Evolutionary conservation across 2,113 vertebrate genomes (phyloP).

Genomic region (Sceloporus undulatus): DNA sequence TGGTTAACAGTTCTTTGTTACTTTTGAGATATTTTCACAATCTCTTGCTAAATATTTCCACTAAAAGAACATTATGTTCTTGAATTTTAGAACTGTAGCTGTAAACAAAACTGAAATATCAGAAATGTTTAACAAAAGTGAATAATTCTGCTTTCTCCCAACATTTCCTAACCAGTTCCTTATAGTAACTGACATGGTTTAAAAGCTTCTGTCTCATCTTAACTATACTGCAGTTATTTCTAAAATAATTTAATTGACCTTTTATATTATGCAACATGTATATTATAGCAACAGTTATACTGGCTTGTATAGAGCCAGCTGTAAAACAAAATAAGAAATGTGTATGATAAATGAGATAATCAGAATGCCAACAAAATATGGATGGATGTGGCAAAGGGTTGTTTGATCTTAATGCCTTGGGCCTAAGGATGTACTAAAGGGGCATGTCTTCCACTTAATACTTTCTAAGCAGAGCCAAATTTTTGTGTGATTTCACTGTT

Average conservation of each 20-base stretch:
- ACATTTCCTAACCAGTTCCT: neutral
- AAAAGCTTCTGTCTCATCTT: neutral
- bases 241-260: neutral
- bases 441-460: conserved; percentile 27
- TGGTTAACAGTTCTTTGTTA: neutral
- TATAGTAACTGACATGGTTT: neutral
- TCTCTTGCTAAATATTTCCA: neutral
- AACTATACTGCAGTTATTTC: neutral
- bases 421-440: neutral
- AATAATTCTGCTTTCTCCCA: neutral
- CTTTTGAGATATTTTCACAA: neutral
- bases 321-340: neutral
- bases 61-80: neutral
- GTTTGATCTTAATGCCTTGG: neutral
- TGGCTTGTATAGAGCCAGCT: neutral
- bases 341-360: conserved; percentile 13
- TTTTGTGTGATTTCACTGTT: neutral
- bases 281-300: neutral
- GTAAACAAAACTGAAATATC: neutral
- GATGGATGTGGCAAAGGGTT: neutral
- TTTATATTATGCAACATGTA: neutral
- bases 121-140: neutral
- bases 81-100: neutral
- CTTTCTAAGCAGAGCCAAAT: neutral
- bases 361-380: neutral